A percentile compares a stretch with the other conserved stretches of the same genome.
These are phyloP conservation scores for Drosophila seguyi DNA, from an alignment of 1,140 invertebrate genomes.

Conservation along the genomic window DNA sequence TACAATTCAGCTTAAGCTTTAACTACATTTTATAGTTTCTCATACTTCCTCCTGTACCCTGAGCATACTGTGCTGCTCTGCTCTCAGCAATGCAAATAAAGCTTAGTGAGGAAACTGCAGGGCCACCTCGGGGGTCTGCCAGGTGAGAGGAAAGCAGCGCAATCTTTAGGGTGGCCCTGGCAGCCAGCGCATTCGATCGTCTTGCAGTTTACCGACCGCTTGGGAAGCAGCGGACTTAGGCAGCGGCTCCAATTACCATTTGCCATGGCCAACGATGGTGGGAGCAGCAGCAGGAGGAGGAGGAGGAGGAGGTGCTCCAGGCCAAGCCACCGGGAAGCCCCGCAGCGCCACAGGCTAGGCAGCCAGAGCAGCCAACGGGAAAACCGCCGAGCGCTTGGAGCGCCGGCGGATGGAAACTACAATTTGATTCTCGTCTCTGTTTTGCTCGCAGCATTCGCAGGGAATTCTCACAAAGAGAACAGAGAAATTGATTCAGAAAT, in stretches of 20 bases:
- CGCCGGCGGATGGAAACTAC: slow-evolving; percentile 21
- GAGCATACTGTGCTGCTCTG: neutral
- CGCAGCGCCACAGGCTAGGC: slow-evolving; percentile 32
- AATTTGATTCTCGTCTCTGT: slow-evolving; percentile 40
- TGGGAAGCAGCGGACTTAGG: slow-evolving; percentile 47
- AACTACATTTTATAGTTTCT: neutral
- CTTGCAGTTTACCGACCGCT: slow-evolving; percentile 43
- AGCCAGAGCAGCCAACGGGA: slow-evolving; percentile 46
- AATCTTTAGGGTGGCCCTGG: slow-evolving; percentile 55
- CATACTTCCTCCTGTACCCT: neutral
- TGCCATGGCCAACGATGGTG: slow-evolving; percentile 36
- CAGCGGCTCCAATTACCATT: slow-evolving; percentile 67
- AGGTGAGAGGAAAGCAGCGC: slow-evolving; percentile 1
- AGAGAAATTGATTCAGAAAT: slow-evolving; percentile 35
- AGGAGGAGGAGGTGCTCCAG: slow-evolving; percentile 14
- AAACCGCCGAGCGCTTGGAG: slow-evolving; percentile 38
- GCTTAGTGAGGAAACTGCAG: slow-evolving; percentile 10
- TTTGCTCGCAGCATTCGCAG: slow-evolving; percentile 54
- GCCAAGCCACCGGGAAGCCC: slow-evolving; percentile 39
- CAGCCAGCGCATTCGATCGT: slow-evolving; percentile 47
- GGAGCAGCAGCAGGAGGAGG: neutral
- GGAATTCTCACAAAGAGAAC: slow-evolving; percentile 9
- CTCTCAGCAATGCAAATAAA: slow-evolving; percentile 41
- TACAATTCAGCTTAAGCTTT: neutral
- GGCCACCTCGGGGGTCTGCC: neutral